Base-by-base conservation (phyloP, 2,797 vertebrate species). In the Cephalopachus bancanus region DNA sequence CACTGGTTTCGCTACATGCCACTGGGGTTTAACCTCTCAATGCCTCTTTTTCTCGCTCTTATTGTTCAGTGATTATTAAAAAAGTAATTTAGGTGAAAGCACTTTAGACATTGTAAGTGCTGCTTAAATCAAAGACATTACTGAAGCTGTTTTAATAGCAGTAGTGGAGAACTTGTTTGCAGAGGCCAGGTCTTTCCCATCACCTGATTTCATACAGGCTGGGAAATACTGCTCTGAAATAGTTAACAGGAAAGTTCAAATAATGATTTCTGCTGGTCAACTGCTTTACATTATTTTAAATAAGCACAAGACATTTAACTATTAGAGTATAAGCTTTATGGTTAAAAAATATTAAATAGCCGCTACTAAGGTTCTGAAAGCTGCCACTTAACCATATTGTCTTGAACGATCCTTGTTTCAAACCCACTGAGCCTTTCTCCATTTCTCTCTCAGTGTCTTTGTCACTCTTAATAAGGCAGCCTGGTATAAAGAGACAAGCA, bases 21-120 rank as follows among this genome's bases (percentile, higher is more conserved):
- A 19, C 62, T 28, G n/a, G 24, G n/a, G 15, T 67, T 81, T 81
- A 79, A 71, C 7, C 33, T 93, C 8, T 37, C 33, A 30, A 28
- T 33, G 65, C 20, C 28, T 51, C 22, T 81, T 62, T 37, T 17
- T 59, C n/a, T 89, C 51, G 3, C 15, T 59, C 30, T n/a, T 65
- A 33, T 49, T 78, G 57, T 72, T 84, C 51, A 81, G 55, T 16
- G 30, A 78, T 79, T 72, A 64, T 57, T 76, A 91, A 78, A 72
- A 91, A 93, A 37, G 8, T 11, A 71, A 91, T 53, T 84, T 89
- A 59, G n/a, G 5, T 60, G 55, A 91, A 91, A 95, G 33, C 17
- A 74, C 53, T 62, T 89, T 74, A 83, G 17, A 88, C 8, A 74
- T n/a, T 49, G 5, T 59, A 95, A 88, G 37, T n/a, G 55, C 28